A percentile compares a stretch with the other conserved stretches of the same genome.
These are phyloP conservation scores for Dicrurus megarhynchus DNA, from an alignment of 2,113 vertebrate species.

Conservation along the genomic window DNA sequence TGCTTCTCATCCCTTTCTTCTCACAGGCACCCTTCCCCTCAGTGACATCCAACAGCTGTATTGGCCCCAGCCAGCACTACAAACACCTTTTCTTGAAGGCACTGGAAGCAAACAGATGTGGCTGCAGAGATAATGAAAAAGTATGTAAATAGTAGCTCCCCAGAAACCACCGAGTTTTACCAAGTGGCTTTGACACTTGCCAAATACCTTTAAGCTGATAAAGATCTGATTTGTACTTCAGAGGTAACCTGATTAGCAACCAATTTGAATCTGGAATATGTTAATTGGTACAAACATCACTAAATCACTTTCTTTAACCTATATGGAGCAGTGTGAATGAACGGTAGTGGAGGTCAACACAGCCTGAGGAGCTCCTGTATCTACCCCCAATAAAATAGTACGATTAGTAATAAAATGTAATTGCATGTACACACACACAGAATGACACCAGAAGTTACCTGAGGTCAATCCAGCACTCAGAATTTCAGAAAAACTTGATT, in stretches of 20 bases:
- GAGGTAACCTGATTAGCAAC: conserved; percentile 73
- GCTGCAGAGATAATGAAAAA: conserved; percentile 7
- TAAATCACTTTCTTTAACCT: conserved; percentile 60
- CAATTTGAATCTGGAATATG: conserved; percentile 67
- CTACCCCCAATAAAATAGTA: conserved; percentile 4
- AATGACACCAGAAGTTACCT: neutral
- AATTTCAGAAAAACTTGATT: neutral
- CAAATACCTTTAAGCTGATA: conserved; percentile 48
- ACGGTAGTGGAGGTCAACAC: conserved; percentile 16
- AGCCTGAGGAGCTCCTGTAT: neutral
- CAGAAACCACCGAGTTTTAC: conserved; percentile 16
- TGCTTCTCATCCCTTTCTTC: neutral
- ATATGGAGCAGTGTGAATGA: conserved; percentile 56
- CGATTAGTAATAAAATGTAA: neutral
- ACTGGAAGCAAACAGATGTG: conserved; percentile 58
- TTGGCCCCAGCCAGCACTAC: conserved; percentile 41
- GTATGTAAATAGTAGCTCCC: conserved; percentile 49
- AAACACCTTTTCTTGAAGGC: conserved; percentile 47
- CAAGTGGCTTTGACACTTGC: conserved; percentile 65
- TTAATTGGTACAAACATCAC: conserved; percentile 70
- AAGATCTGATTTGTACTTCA: conserved; percentile 76
- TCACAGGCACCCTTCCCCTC: neutral
- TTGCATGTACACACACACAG: neutral
- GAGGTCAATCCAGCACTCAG: neutral
- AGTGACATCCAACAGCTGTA: conserved; percentile 11